phyloP scores from a whole-genome alignment of 2,888 invertebrate genomes.

The Cremastobaeus sp. region DNA sequence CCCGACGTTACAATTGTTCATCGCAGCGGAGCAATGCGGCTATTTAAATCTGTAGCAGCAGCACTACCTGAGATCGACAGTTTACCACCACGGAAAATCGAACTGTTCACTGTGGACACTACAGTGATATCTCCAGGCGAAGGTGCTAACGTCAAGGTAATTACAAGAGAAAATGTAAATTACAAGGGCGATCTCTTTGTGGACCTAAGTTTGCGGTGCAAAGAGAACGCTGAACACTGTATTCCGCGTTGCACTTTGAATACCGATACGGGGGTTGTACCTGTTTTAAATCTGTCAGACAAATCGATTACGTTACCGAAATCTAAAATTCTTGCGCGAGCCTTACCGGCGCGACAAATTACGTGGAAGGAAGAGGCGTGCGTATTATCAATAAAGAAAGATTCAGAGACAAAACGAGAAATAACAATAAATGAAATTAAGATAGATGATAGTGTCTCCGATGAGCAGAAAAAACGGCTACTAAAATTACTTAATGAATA shows the following conservation, averaged over 20 bases:
- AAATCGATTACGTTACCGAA: neutral
- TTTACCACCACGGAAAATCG: slow-evolving; percentile 4
- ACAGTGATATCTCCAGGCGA: slow-evolving; percentile 2
- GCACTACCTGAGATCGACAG: neutral
- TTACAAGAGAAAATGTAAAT: neutral
- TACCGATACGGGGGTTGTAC: neutral
- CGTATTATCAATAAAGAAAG: no score
- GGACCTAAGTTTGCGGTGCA: slow-evolving; percentile 1
- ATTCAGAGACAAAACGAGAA: no score
- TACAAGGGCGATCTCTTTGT: slow-evolving; percentile 6
- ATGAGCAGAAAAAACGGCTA: no score
- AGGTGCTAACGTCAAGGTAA: slow-evolving; percentile 6
- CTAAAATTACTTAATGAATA: slow-evolving; percentile 16
- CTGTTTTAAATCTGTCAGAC: neutral
- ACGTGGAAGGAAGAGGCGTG: no score
- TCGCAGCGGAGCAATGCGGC: slow-evolving; percentile 4
- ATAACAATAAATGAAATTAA: no score
- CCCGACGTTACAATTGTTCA: slow-evolving; percentile 12
- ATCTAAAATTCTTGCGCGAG: no score
- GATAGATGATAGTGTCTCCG: no score
- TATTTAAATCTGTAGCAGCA: neutral
- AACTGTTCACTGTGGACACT: neutral
- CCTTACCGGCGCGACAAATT: no score
- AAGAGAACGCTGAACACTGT: slow-evolving; percentile 17
- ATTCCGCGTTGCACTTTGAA: no score